Conservation (phyloP, 2,888 invertebrate species). For the Pediacus dermestoides region DNA sequence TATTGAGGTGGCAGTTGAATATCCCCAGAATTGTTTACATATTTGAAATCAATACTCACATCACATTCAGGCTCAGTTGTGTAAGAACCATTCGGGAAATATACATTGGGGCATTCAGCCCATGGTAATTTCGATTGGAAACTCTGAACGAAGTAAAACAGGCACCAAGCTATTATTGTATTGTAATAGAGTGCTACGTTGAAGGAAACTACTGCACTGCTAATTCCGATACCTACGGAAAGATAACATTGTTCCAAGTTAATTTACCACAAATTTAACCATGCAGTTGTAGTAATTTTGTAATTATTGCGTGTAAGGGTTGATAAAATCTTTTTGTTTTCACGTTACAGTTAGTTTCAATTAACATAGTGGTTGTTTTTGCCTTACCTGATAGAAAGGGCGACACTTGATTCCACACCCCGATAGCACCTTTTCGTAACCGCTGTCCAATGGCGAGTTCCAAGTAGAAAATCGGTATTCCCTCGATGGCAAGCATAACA, state of each 20-base stretch:
- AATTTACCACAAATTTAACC: no score
- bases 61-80: conserved; percentile 76
- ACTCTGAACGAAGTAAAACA: conserved; percentile 91
- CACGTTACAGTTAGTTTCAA: no score
- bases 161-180: conserved; percentile 96
- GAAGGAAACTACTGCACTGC: conserved; percentile 93
- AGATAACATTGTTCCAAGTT: conserved; percentile 2
- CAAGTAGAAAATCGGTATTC: conserved; percentile 93
- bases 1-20: no score
- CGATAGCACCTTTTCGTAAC: conserved; percentile 88
- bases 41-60: conserved; percentile 53
- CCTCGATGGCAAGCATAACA: conserved; percentile 90
- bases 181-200: conserved; percentile 96
- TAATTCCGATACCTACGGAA: conserved; percentile 76
- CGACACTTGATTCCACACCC: conserved; percentile 92
- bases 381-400: conserved; percentile 69
- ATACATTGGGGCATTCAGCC: conserved; percentile 84
- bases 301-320: no score
- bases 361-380: no score
- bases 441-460: conserved; percentile 94
- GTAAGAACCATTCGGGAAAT: conserved; percentile 76
- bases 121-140: conserved; percentile 90
- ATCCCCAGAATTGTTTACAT: no score
- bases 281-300: no score
- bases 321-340: no score